phyloP scores from a whole-genome alignment of 2,797 vertebrate genomes.

The Coluber constrictor region DNA sequence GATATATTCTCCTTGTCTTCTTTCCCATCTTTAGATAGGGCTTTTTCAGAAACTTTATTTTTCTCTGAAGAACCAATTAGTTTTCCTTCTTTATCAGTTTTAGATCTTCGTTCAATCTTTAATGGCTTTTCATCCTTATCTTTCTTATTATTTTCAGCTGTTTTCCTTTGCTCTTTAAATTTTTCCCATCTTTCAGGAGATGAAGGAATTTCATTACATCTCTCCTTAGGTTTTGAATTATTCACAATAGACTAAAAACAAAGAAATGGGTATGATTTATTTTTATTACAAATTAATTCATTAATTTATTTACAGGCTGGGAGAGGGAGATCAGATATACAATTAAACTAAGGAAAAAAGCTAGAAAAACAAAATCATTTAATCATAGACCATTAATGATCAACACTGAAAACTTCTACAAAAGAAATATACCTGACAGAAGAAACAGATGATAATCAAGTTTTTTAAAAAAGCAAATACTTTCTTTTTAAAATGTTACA shows the following conservation, averaged over 20 bases:
- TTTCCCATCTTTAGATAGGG: conserved; percentile 75
- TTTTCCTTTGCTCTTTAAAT: conserved; percentile 78
- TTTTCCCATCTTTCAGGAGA: conserved; percentile 76
- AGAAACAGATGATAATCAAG: background rate
- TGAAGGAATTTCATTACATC: conserved; percentile 73
- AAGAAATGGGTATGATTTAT: conserved; percentile 37
- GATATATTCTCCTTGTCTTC: conserved; percentile 83
- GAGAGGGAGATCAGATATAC: background rate
- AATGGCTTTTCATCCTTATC: conserved; percentile 75
- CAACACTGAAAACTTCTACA: background rate
- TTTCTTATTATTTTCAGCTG: conserved; percentile 71
- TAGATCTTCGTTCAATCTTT: conserved; percentile 69
- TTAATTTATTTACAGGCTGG: background rate
- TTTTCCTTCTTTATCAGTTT: conserved; percentile 74
- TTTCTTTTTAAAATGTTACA: background rate
- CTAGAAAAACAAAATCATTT: background rate
- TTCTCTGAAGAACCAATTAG: conserved; percentile 69
- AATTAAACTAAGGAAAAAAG: background rate
- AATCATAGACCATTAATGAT: background rate
- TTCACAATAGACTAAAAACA: conserved; percentile 72
- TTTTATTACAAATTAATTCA: background rate
- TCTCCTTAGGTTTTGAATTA: conserved; percentile 76
- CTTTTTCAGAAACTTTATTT: conserved; percentile 72
- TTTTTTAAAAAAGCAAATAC: background rate
- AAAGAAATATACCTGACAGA: background rate